These are phyloP conservation scores for Lithodes maja DNA, from an alignment of 2,888 invertebrate genomes.

Conservation along the genomic window DNA sequence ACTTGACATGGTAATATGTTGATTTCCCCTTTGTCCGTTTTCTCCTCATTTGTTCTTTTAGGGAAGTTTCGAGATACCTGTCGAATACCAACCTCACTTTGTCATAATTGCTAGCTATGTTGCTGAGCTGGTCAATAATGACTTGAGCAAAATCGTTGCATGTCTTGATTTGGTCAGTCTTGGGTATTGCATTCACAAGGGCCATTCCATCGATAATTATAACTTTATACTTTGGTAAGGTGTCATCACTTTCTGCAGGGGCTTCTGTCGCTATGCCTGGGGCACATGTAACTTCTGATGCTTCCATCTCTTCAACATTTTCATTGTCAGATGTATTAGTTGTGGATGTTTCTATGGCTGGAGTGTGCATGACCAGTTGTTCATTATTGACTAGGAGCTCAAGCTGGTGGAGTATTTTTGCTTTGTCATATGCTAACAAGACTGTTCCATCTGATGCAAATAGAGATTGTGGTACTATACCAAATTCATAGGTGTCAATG, in stretches of 20 bases:
- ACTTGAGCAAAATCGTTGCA: constrained; percentile 12
- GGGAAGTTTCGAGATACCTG: background rate
- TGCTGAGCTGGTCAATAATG: background rate
- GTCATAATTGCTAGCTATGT: background rate
- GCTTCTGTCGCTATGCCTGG: too few species aligned
- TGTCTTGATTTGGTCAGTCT: background rate
- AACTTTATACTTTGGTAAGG: background rate
- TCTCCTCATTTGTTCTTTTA: background rate
- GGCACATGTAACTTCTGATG: too few species aligned
- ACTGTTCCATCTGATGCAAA: constrained; percentile 38
- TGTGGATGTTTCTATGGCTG: background rate
- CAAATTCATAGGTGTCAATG: constrained; percentile 30
- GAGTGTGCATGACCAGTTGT: background rate
- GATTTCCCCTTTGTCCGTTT: constrained; percentile 16
- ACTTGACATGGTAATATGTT: constrained; percentile 13
- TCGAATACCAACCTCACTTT: constrained; percentile 16
- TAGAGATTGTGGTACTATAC: constrained; percentile 26
- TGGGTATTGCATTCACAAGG: constrained; percentile 7
- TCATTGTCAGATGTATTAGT: background rate
- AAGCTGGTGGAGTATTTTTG: constrained; percentile 30
- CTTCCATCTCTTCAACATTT: background rate
- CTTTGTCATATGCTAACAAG: constrained; percentile 41
- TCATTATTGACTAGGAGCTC: background rate
- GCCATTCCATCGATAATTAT: constrained; percentile 31
- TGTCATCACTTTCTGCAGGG: too few species aligned